These are phyloP conservation scores for Girardinus metallicus DNA, from an alignment of 2,797 vertebrate genomes.

Conservation along the genomic window DNA sequence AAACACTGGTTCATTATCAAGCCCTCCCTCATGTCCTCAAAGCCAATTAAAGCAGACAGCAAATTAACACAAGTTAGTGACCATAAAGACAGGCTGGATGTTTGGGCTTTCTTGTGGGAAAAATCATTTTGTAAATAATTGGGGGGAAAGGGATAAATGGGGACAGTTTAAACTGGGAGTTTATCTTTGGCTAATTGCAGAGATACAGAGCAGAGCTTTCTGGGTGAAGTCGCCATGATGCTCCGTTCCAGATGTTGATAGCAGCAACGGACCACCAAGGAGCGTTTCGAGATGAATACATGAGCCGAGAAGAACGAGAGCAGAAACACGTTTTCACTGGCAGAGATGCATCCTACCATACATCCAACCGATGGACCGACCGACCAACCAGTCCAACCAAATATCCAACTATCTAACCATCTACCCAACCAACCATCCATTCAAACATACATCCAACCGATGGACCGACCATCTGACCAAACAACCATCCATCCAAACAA, in stretches of 20 bases:
- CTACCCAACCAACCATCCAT: neutral
- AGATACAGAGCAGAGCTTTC: slow-evolving; percentile 63
- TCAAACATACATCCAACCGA: no score
- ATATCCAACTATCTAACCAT: neutral
- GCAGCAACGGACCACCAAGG: slow-evolving; percentile 81
- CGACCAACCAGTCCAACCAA: no score
- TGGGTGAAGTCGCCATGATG: slow-evolving; percentile 62
- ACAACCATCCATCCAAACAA: neutral
- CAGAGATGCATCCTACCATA: slow-evolving; percentile 36
- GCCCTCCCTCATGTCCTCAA: slow-evolving; percentile 29
- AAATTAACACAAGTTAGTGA: slow-evolving; percentile 77
- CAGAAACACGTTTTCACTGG: slow-evolving; percentile 56
- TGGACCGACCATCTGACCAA: neutral
- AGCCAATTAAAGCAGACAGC: slow-evolving; percentile 67
- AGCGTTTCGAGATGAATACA: slow-evolving; percentile 71
- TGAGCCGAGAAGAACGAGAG: slow-evolving; percentile 73
- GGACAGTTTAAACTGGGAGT: slow-evolving; percentile 74
- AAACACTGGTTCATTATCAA: slow-evolving; percentile 67
- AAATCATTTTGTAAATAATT: slow-evolving; percentile 78
- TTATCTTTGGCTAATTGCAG: slow-evolving; percentile 83
- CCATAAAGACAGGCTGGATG: slow-evolving; percentile 76
- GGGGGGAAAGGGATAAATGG: slow-evolving; percentile 76
- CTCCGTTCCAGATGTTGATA: slow-evolving; percentile 82
- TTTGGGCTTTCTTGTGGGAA: slow-evolving; percentile 80
- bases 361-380: neutral